Base-by-base conservation (phyloP, 2,888 invertebrate species). In the Busseola fusca region DNA sequence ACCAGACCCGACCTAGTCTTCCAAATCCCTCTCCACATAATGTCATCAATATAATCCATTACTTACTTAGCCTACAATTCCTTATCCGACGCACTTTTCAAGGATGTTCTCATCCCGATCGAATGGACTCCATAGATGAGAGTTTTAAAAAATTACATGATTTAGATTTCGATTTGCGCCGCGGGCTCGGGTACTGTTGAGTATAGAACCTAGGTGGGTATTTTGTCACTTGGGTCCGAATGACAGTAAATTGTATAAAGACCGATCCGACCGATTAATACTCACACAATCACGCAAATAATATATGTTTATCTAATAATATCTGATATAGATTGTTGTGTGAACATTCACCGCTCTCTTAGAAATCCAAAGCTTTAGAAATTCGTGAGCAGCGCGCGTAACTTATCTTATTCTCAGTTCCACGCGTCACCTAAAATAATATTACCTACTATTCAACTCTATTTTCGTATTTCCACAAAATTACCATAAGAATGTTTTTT, bases 61-160 rank as follows among this genome's bases (percentile, higher is more conserved):
- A 82, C 76, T 62, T 45, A 48, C 65, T 64, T 60, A 54, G 50
- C 67, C 67, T 72, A 73, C 57, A 76, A 63, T 66, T 70, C 59
- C 64, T 69, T 57, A 79, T 69, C 48, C 62, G 45, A 66, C 57
- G 69, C 40, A 40, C 66, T 77, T 77, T 69, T 72, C 57, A 64
- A 74, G n/a, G 42, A 59, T 42, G 54, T 70, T 57, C 72, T 74
- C 56, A 64, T 69, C 37, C 25, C 62, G 37, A 69, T 73, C 62
- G 73, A 78, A 74, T 71, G 73, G 69, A 60, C 42, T 69, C 69
- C 48, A 60, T 66, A 60, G 63, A 75, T 76, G 72, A 81, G 66
- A 69, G 74, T 84, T 84, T 83, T 73, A 69, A 81, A 84, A 84
- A 86, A 83, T 64, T 75, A 76, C 66, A 66, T 75, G 74, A 72